Base-by-base conservation (phyloP, 2,888 invertebrate genomes). In the Nezara viridula region DNA sequence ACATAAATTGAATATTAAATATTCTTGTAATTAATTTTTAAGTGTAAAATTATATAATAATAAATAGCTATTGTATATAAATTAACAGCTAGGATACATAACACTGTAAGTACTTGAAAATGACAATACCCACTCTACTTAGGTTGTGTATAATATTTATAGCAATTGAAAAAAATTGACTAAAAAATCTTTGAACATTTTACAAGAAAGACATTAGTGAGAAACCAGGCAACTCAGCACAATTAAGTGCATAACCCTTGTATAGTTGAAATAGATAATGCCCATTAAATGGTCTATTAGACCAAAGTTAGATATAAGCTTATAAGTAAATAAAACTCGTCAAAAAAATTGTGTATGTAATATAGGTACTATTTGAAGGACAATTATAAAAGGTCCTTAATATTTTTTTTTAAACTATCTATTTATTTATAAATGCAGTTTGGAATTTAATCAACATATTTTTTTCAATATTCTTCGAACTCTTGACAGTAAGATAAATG, bases 101-200 rank as follows among this genome's bases (percentile, higher is more conserved):
- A 66, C 40, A 88, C 66, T 52, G 37, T 55, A 86, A 86, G 60
- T 55, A 86, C 86, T 86, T 66, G 73, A 88, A 88, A 88, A 88
- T 88, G 88, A 88, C 88, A 88, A 88, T 88, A 88, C 73, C 88
- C 88, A 73, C 88, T 88, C 88, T 73, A 88, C 40, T 88, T 88
- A 88, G 88, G 88, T 88, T 88, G 88, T 88, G 49, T 88, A 73
- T 66, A 55, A 66, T 66, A 37, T 88, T 73, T 88, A 73, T 44
- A 88, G 88, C 7, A 9, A 44, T 55, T 21, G 55, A n/a, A 60
- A 55, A 86, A 44, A 44, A 44, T 44, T 44, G n/a, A 77, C 21
- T n/a, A 86, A 37, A 55, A 37, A 55, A 40, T 66, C n/a, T 32
- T 88, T 27, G 73, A 88, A 60, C 73, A 73, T 73, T 73, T 88